Conservation (phyloP, 1,140 invertebrate species). For the Mesaphorura yosii region DNA sequence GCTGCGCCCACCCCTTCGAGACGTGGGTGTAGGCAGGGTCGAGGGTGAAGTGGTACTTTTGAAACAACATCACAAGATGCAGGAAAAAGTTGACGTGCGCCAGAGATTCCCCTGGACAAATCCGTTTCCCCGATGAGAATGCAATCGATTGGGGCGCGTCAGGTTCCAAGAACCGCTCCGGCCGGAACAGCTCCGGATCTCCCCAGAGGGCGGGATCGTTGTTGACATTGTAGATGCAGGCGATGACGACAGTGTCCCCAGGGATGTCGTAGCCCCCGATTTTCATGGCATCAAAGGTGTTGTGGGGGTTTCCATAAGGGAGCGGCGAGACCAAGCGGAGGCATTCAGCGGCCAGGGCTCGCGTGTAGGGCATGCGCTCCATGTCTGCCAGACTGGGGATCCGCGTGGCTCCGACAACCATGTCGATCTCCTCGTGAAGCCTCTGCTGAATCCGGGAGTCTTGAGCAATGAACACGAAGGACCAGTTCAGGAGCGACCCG, state of each 20-base stretch:
- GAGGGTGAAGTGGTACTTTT: constrained; percentile 46
- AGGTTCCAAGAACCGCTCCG: constrained; percentile 48
- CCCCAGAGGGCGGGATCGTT: constrained; percentile 48
- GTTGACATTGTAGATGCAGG: constrained; percentile 43
- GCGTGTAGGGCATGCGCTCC: background rate
- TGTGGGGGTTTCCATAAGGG: background rate
- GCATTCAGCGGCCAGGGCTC: background rate
- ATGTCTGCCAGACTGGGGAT: background rate
- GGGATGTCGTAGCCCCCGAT: constrained; percentile 20
- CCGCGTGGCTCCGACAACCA: background rate
- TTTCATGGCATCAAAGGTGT: background rate
- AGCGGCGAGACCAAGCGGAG: constrained; percentile 3
- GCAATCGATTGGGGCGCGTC: constrained; percentile 33
- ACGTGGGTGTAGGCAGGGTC: no score
- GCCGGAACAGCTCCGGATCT: constrained; percentile 56
- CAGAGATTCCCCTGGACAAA: constrained; percentile 61
- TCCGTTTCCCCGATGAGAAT: constrained; percentile 44
- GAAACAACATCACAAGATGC: constrained; percentile 49
- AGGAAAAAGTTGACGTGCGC: constrained; percentile 54
- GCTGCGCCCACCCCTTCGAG: no score
- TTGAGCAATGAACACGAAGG: constrained; percentile 11
- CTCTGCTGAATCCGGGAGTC: constrained; percentile 2
- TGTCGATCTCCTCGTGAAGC: background rate
- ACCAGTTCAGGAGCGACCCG: constrained; percentile 11
- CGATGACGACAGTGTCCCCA: constrained; percentile 6